These are phyloP conservation scores for Lamellibrachia luymesi DNA, from an alignment of 1,140 invertebrate species.

Conservation along the genomic window DNA sequence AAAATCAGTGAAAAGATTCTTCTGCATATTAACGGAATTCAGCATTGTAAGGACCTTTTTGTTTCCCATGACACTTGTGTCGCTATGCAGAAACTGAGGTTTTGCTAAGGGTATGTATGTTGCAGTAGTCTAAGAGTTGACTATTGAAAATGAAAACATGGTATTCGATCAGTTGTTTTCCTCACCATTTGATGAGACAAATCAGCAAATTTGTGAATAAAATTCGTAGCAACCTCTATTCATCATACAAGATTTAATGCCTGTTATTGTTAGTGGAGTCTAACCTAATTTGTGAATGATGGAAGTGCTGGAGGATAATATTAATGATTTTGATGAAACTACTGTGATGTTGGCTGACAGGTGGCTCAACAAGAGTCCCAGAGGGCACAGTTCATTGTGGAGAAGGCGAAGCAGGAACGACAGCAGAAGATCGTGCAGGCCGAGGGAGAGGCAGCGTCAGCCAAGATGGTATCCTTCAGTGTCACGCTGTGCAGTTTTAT, in stretches of 20 bases:
- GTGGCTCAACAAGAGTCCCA: conserved; percentile 99
- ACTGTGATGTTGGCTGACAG: conserved; percentile 41
- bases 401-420: conserved; percentile 94
- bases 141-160: not conserved
- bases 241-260: not conserved
- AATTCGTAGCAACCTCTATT: not conserved
- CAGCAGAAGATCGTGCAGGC: conserved; percentile 99
- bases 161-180: not conserved
- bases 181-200: not conserved
- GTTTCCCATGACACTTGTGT: not conserved
- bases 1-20: no score
- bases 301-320: not conserved
- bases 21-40: no score
- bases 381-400: conserved; percentile 95
- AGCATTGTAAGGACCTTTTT: not conserved
- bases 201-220: no score
- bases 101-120: not conserved
- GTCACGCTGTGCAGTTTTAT: conserved; percentile 24
- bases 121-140: not conserved
- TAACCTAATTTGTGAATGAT: not conserved
- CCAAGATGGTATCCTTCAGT: conserved; percentile 60
- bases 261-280: not conserved
- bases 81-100: not conserved
- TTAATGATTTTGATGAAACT: not conserved
- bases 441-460: conserved; percentile 98